Evolutionary conservation across 2,113 vertebrate species (phyloP), one percentile per base, ranked within the genome.

Genomic region (Catharus bicknelli): DNA sequence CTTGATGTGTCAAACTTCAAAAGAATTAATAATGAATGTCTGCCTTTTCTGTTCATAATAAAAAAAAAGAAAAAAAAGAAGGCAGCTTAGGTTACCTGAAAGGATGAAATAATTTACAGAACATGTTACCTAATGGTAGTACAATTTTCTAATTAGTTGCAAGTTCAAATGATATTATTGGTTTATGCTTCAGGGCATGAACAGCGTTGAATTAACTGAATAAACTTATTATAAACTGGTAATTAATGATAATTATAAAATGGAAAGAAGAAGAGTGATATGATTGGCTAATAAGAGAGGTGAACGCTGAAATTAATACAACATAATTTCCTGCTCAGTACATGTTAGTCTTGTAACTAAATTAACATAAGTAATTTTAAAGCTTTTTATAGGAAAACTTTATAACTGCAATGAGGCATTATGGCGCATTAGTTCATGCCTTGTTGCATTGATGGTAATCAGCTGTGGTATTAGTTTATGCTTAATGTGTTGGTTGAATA

Each of bases 161-260:
- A 96, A 74, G 90, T 97, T 97, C 95, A 92, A 96, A 94, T 92
- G 30, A 32, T 95, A 94, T 89, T 87, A 95, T 94, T 96, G 90
- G 88, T 95, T 95, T 95, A 91, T 88, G 92, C 86, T 95, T 97
- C 83, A 91, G 96, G 96, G 93, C 92, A 96, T 87, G 95, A 96
- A 95, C 95, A 93, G 67, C 75, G 86, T 79, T 96, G 90, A 97
- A 93, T 98, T 97, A 97, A 96, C 93, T 94, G 97, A 97, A 96
- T 98, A 98, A 98, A 97, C 96, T 96, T 95, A 96, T 97, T 97
- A 97, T 95, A 96, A 95, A 96, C 75, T 91, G 95, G 89, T 96
- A 97, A 98, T 98, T 97, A 97, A 92, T 94, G 89, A 85, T 97
- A 97, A 97, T 97, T 97, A 96, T 96, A 96, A 97, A 97, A 90